These are phyloP conservation scores for Halcyon senegalensis DNA, from an alignment of 2,113 vertebrate genomes.

Conservation along the genomic window DNA sequence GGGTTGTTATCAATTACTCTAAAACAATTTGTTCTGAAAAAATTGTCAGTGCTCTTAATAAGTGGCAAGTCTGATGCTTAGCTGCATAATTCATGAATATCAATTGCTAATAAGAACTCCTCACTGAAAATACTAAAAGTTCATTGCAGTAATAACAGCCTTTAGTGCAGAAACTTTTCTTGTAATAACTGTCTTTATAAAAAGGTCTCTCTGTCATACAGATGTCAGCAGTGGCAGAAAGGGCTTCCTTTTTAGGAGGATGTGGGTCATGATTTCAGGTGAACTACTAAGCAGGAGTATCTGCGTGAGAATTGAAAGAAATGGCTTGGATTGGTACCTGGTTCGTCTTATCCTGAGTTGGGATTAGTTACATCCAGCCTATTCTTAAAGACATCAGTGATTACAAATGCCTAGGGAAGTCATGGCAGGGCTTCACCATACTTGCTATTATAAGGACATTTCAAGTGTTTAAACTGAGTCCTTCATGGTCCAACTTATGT, in stretches of 20 bases:
- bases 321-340: neutral
- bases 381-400: neutral
- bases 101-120: slow-evolving; percentile 45
- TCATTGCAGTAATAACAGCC: slow-evolving; percentile 42
- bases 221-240: neutral
- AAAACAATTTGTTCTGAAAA: slow-evolving; percentile 50
- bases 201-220: neutral
- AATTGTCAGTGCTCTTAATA: slow-evolving; percentile 37
- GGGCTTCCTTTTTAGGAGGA: neutral
- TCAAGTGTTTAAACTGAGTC: neutral
- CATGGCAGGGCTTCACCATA: neutral
- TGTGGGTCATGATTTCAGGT: neutral
- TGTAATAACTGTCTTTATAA: neutral
- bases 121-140: slow-evolving; percentile 54
- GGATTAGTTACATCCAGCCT: neutral
- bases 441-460: neutral
- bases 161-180: slow-evolving; percentile 47
- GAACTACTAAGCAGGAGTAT: neutral
- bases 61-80: neutral
- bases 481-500: neutral
- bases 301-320: neutral
- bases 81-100: slow-evolving; percentile 55
- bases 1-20: slow-evolving; percentile 47
- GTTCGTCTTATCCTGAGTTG: neutral
- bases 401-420: neutral